Evolutionary conservation across 2,797 vertebrate genomes (phyloP).

Genomic region (Heliangelus exortis): DNA sequence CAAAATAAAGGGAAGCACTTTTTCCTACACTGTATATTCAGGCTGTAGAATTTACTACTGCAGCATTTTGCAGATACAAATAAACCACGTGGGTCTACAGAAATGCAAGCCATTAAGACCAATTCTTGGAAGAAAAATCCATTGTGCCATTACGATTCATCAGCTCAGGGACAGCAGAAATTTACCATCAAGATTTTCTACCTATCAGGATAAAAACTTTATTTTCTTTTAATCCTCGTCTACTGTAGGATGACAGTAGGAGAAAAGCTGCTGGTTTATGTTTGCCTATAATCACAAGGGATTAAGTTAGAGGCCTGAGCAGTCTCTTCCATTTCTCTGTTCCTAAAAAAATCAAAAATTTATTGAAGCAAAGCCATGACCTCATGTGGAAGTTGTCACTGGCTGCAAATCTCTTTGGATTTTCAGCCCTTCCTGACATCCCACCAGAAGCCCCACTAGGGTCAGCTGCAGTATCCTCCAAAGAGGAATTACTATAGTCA

Average conservation of each 20-base stretch:
- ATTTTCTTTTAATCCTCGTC: background rate
- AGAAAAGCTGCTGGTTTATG: background rate
- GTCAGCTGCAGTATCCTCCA: background rate
- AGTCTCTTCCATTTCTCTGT: background rate
- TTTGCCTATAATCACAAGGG: background rate
- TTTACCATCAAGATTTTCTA: background rate
- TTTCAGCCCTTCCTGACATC: background rate
- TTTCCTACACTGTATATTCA: background rate
- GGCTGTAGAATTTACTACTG: background rate
- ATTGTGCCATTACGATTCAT: background rate
- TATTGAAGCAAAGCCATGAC: background rate
- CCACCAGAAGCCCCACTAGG: background rate
- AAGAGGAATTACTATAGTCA: background rate
- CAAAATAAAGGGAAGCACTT: background rate
- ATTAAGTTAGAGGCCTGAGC: background rate
- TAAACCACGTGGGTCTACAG: background rate
- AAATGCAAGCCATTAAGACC: background rate
- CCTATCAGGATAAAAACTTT: background rate
- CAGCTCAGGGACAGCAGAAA: background rate
- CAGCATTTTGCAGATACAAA: background rate
- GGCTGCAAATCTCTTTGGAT: background rate
- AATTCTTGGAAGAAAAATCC: background rate
- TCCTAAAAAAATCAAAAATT: background rate
- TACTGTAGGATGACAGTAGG: background rate
- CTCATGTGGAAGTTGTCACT: background rate